These are phyloP conservation scores for Hippopotamus amphibius DNA, from an alignment of 2,113 vertebrate genomes.

Conservation along the genomic window DNA sequence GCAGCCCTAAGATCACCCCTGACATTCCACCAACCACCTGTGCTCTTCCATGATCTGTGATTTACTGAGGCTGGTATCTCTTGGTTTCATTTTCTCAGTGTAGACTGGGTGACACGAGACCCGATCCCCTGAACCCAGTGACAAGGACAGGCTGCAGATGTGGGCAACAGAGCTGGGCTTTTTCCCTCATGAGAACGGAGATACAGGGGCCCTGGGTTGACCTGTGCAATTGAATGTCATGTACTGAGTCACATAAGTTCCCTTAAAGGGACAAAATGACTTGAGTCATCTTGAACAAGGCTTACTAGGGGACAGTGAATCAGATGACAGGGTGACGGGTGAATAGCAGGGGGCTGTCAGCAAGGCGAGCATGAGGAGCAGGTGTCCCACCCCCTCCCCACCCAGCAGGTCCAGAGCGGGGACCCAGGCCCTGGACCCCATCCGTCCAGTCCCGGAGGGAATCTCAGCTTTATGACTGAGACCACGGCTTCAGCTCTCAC, in stretches of 20 bases:
- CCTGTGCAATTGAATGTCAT: neutral
- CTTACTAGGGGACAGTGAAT: neutral
- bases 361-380: too few species aligned
- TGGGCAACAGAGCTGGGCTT: neutral
- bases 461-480: too few species aligned
- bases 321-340: neutral
- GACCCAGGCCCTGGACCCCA: too few species aligned
- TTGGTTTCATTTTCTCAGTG: neutral
- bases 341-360: neutral
- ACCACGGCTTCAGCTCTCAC: too few species aligned
- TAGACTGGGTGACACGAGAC: neutral
- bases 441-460: too few species aligned
- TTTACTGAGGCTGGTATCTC: neutral
- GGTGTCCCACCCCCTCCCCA: too few species aligned
- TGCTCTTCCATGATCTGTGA: accelerated
- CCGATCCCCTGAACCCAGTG: neutral
- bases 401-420: too few species aligned
- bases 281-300: neutral
- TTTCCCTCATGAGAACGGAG: neutral
- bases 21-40: neutral
- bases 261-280: neutral
- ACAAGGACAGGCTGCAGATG: accelerated
- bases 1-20: too few species aligned
- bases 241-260: neutral
- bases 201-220: neutral